These are phyloP conservation scores for Bursaphelenchus mucronatus DNA, from an alignment of 1,140 invertebrate species.

Conservation along the genomic window DNA sequence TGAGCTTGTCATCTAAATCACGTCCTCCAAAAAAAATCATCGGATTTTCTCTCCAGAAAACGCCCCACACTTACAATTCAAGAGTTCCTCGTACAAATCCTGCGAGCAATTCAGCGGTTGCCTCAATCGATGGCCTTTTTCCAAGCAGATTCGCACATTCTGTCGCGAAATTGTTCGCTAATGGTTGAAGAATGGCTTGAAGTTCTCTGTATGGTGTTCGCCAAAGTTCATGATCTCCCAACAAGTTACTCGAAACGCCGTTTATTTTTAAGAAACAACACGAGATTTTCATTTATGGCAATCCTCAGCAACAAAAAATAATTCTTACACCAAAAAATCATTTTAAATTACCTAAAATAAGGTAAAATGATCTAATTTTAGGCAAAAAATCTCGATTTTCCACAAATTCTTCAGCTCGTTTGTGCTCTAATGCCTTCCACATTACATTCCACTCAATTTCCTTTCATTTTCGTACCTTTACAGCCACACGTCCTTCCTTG, in stretches of 20 bases:
- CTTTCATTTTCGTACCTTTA: constrained; percentile 1
- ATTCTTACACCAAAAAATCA: too few species aligned
- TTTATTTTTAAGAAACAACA: too few species aligned
- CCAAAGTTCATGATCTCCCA: constrained; percentile 96
- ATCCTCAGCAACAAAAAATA: too few species aligned
- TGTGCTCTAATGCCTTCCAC: too few species aligned
- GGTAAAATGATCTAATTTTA: too few species aligned
- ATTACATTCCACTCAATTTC: neutral
- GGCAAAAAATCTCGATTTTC: too few species aligned
- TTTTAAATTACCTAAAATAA: too few species aligned
- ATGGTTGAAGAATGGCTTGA: neutral
- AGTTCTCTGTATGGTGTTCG: constrained; percentile 68
- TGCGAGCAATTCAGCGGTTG: constrained; percentile 53
- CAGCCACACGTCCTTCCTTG: constrained; percentile 18
- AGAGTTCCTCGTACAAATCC: constrained; percentile 48
- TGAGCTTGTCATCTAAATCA: too few species aligned
- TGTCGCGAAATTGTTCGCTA: constrained; percentile 24
- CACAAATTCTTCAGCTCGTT: too few species aligned
- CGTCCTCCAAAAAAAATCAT: too few species aligned
- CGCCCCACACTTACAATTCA: constrained; percentile 38
- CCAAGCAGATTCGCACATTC: constrained; percentile 44
- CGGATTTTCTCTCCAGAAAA: too few species aligned
- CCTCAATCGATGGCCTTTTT: constrained; percentile 43
- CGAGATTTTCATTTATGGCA: too few species aligned
- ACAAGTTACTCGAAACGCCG: constrained; percentile 91